Evolutionary conservation across 2,797 vertebrate genomes (phyloP), one percentile per base, ranked within the genome.

Genomic region (Spheniscus humboldti): DNA sequence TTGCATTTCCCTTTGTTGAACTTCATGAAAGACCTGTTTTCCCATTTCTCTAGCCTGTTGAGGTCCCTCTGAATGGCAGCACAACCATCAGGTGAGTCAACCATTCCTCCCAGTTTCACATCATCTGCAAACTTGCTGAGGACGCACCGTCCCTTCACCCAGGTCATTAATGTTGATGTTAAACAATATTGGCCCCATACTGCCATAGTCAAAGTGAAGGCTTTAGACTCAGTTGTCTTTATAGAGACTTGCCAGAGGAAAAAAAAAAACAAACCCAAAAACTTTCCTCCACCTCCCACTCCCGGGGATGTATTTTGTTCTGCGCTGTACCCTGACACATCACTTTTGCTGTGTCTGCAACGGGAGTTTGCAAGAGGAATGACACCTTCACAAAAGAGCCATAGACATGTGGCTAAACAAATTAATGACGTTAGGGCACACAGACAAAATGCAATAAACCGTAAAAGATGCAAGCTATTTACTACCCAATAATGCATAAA

Each of bases 361-460:
- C 24, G 31, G 62, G 74, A 87, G 87, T 23, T 55, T 78, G 59
- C 88, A 77, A 84, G 85, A 90, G 81, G 67, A 81, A 28, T 48
- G 89, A 92, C 93, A 94, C 90, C 93, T 91, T 52, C 89, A 95
- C 94, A 95, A 92, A 94, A 95, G 93, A 93, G 88, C 75, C 83
- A 18, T 3, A 60, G 89, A 20, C 84, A 79, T 2, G 37, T 5
- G 93, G 80, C 67, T 84, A 27, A 93, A 81, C 64, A 59, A 75
- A 81, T 72, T 24, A 57, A 73, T 85, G 67, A 69, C 15, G 3
- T 30, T 24, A 69, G 80, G 66, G 76, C 47, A 53, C 45, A 53
- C 39, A 92, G 39, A 68, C 66, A 90, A 53, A 93, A 85, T 5
- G 47, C 81, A 90, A 56, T n/a, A 91, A 73, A 89, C 16, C 24